Conservation (phyloP, 2,797 vertebrate genomes). For the Peromyscus attwateri region DNA sequence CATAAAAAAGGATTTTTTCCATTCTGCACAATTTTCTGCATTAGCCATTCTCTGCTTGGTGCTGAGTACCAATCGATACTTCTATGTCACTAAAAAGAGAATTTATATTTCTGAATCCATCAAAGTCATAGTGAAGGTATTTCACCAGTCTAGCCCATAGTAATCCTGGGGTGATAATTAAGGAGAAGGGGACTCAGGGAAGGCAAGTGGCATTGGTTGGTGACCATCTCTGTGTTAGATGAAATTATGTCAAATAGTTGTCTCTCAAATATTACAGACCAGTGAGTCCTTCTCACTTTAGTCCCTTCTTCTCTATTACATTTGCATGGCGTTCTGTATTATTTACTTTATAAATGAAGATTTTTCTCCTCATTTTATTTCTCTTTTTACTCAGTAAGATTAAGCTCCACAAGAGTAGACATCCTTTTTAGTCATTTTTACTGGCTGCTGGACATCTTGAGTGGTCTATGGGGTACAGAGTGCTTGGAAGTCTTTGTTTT, state of each 20-base stretch:
- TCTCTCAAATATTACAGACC: background rate
- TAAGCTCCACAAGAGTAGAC: background rate
- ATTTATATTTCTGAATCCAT: background rate
- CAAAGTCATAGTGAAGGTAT: background rate
- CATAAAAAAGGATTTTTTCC: background rate
- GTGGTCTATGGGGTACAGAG: rapidly evolving
- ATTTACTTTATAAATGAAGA: background rate
- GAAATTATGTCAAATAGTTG: background rate
- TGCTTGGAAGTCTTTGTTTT: background rate
- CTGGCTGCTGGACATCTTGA: background rate
- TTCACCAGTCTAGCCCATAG: background rate
- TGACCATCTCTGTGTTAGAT: background rate
- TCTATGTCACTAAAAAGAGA: background rate
- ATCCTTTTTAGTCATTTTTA: background rate
- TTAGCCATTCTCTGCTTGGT: background rate
- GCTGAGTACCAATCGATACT: background rate
- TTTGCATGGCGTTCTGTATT: background rate
- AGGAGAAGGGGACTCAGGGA: too few species aligned
- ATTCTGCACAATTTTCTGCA: background rate
- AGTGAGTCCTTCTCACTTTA: background rate
- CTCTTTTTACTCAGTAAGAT: background rate
- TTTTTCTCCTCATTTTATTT: background rate
- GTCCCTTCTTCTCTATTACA: too few species aligned
- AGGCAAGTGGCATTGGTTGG: background rate
- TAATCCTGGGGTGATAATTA: background rate